These are phyloP conservation scores for Crioceris asparagi DNA, from an alignment of 2,888 invertebrate genomes.

Conservation along the genomic window DNA sequence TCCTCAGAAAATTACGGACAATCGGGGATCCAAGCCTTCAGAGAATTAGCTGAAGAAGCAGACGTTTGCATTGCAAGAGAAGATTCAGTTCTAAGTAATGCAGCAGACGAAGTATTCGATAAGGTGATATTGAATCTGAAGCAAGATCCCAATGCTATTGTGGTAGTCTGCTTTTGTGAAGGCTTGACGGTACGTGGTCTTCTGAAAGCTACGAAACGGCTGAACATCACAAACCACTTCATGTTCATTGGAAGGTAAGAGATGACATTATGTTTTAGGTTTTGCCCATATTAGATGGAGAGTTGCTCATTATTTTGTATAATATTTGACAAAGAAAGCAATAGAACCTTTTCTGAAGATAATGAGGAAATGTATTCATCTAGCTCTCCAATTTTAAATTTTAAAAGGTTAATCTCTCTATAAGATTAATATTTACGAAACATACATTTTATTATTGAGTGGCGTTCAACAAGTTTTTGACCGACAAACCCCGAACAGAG, in stretches of 20 bases:
- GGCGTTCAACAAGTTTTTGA: no score
- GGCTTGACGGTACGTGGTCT: slow-evolving; percentile 58
- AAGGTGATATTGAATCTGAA: slow-evolving; percentile 44
- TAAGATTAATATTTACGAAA: no score
- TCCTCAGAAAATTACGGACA: slow-evolving; percentile 73
- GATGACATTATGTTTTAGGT: not conserved
- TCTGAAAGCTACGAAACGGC: slow-evolving; percentile 47
- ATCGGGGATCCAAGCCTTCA: slow-evolving; percentile 64
- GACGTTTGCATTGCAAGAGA: slow-evolving; percentile 63
- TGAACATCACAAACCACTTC: slow-evolving; percentile 47
- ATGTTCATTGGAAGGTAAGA: slow-evolving; percentile 56
- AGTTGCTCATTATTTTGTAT: no score
- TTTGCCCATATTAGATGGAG: no score
- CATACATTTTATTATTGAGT: no score
- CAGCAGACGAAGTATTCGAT: slow-evolving; percentile 46
- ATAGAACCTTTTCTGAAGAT: no score
- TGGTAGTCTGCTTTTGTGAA: slow-evolving; percentile 72
- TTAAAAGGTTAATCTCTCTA: no score
- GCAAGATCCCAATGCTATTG: slow-evolving; percentile 45
- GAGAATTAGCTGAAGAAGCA: slow-evolving; percentile 52
- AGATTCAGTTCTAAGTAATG: slow-evolving; percentile 51
- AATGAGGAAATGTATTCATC: no score
- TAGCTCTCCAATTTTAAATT: no score
- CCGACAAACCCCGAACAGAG: no score
- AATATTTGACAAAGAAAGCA: no score